Conservation (phyloP, 2,797 vertebrate species). For the Periparus ater region DNA sequence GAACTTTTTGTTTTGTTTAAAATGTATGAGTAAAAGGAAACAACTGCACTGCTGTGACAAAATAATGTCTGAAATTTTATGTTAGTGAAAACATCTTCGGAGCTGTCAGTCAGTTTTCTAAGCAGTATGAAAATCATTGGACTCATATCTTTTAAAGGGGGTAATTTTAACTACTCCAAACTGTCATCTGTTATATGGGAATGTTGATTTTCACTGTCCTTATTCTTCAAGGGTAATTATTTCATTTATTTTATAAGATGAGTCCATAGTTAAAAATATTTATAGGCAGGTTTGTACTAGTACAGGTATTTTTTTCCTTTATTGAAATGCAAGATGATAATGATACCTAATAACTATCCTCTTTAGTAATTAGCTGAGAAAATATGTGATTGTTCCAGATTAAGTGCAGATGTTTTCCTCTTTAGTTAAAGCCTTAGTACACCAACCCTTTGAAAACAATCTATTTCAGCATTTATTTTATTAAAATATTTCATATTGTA, state of each 20-base stretch:
- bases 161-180: constrained; percentile 47
- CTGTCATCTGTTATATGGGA: constrained; percentile 63
- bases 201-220: constrained; percentile 64
- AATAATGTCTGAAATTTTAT: neutral
- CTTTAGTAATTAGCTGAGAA: constrained; percentile 71
- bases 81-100: neutral
- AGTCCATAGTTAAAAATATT: constrained; percentile 64
- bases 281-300: constrained; percentile 30
- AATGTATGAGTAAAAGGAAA: constrained; percentile 54
- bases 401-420: constrained; percentile 78
- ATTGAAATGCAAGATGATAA: constrained; percentile 51
- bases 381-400: constrained; percentile 65
- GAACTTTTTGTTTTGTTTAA: constrained; percentile 8
- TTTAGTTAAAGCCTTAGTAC: constrained; percentile 64
- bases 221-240: constrained; percentile 74
- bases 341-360: constrained; percentile 58
- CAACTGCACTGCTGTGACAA: constrained; percentile 70
- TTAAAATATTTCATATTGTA: neutral
- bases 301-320: constrained; percentile 26
- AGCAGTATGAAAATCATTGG: constrained; percentile 45
- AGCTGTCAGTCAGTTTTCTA: constrained; percentile 40
- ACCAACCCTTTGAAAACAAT: constrained; percentile 77
- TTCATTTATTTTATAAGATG: constrained; percentile 75
- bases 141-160: constrained; percentile 44
- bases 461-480: constrained; percentile 25